A percentile compares a stretch with the other conserved stretches of the same genome.
Evolutionary conservation across 2,888 invertebrate species (phyloP).

Genomic region (Dasypolia templi): DNA sequence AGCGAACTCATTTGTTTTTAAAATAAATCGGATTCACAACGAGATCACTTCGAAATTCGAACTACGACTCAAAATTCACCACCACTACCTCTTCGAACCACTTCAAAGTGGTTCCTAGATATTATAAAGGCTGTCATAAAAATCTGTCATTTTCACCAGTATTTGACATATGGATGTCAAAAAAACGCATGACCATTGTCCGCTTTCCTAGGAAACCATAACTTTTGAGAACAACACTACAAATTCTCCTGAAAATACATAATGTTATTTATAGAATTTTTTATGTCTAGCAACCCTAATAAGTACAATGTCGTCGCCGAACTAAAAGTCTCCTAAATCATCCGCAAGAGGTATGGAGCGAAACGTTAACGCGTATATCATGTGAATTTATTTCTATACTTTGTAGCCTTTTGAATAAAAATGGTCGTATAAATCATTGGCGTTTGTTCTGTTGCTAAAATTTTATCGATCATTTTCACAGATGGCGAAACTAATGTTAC

Average conservation of each 20-base stretch:
- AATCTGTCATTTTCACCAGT: background rate
- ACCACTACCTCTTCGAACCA: too few relatives aligned
- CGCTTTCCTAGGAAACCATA: background rate
- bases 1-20: background rate
- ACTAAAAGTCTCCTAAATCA: conserved; percentile 59
- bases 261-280: conserved; percentile 10
- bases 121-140: background rate
- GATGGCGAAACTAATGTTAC: background rate
- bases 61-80: too few relatives aligned
- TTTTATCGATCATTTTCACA: conserved; percentile 31
- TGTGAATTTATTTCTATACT: conserved; percentile 55
- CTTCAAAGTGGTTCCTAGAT: too few relatives aligned
- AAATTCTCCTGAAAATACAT: background rate
- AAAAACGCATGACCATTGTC: background rate
- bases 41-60: background rate
- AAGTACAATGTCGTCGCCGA: conserved; percentile 20
- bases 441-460: conserved; percentile 15
- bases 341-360: conserved; percentile 9
- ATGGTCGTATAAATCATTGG: conserved; percentile 40
- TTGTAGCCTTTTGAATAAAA: conserved; percentile 40
- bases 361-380: conserved; percentile 42
- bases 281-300: conserved; percentile 36
- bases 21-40: background rate
- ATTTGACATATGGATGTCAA: background rate
- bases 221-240: background rate